Percentiles rank a stretch among this genome's conserved stretches.
Conservation (phyloP, 92 coral and sea anemone species). For the Heliopora coerulea region DNA sequence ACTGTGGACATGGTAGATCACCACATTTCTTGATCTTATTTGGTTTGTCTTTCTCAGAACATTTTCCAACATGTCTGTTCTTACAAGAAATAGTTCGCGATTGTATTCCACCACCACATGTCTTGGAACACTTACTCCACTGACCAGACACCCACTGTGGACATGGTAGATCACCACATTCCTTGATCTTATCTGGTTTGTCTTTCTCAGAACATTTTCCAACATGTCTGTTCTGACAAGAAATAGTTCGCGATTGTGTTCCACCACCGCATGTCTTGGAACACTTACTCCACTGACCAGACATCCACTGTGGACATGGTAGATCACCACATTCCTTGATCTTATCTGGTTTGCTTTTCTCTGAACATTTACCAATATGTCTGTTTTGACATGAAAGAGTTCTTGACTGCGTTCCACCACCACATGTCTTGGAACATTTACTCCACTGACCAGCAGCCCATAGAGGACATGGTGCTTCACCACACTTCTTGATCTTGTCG, state of each 20-base stretch:
- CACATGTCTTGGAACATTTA: slow-evolving; percentile 41
- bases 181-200: slow-evolving; percentile 15
- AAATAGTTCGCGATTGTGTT: slow-evolving; percentile 25
- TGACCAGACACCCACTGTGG: slow-evolving; percentile 12
- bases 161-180: slow-evolving; percentile 1
- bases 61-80: slow-evolving; percentile 1
- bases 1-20: slow-evolving; percentile 18
- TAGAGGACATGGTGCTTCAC: slow-evolving; percentile 44
- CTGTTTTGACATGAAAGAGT: slow-evolving; percentile 37
- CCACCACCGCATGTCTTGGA: slow-evolving; percentile 52
- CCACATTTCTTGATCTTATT: neutral
- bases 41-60: slow-evolving; percentile 10
- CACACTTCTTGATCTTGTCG: slow-evolving; percentile 14
- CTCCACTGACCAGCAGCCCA: slow-evolving; percentile 36
- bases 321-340: slow-evolving; percentile 30
- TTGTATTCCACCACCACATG: slow-evolving; percentile 61
- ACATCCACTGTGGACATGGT: slow-evolving; percentile 36
- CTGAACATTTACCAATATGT: slow-evolving; percentile 30
- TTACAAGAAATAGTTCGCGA: slow-evolving; percentile 38
- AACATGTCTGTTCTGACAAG: slow-evolving; percentile 41
- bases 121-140: slow-evolving; percentile 51
- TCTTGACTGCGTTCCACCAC: slow-evolving; percentile 47
- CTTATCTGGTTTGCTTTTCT: neutral
- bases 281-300: slow-evolving; percentile 46
- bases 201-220: slow-evolving; percentile 16